These are phyloP conservation scores for Trachurus trachurus DNA, from an alignment of 2,797 vertebrate species.

Conservation along the genomic window DNA sequence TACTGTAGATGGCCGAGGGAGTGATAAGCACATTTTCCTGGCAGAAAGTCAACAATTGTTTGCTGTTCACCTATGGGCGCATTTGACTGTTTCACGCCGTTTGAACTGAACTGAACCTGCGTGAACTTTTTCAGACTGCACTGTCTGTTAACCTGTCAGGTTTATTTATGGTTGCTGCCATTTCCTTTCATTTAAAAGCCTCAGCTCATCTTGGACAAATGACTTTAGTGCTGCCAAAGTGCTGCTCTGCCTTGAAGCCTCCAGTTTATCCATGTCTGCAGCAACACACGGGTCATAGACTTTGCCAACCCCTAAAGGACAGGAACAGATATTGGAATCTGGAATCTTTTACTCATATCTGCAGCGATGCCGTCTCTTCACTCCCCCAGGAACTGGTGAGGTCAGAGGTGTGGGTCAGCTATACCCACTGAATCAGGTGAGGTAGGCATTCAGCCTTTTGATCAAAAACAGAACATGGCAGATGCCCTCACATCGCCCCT, in stretches of 20 bases:
- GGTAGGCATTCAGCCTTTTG: neutral
- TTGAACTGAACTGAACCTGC: constrained; percentile 12
- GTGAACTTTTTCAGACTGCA: constrained; percentile 29
- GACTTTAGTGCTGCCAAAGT: constrained; percentile 25
- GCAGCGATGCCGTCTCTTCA: neutral
- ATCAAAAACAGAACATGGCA: neutral
- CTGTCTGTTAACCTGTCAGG: constrained; percentile 10
- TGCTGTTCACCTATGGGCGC: neutral
- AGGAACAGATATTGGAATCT: constrained; percentile 10
- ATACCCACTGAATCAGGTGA: neutral
- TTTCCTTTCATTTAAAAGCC: constrained; percentile 35
- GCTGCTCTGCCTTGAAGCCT: neutral
- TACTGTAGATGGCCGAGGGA: neutral
- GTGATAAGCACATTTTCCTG: neutral
- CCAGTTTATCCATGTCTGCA: neutral
- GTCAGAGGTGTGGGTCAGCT: constrained; percentile 6
- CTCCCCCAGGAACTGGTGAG: neutral
- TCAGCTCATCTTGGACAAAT: constrained; percentile 38
- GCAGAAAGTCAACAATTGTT: neutral
- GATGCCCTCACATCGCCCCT: neutral
- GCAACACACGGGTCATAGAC: neutral
- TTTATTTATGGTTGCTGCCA: constrained; percentile 47
- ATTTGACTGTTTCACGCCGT: constrained; percentile 19
- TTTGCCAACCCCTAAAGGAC: neutral
- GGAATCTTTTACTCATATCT: neutral